phyloP scores from a whole-genome alignment of 2,888 invertebrate species.

The Drosophila melanocephala region DNA sequence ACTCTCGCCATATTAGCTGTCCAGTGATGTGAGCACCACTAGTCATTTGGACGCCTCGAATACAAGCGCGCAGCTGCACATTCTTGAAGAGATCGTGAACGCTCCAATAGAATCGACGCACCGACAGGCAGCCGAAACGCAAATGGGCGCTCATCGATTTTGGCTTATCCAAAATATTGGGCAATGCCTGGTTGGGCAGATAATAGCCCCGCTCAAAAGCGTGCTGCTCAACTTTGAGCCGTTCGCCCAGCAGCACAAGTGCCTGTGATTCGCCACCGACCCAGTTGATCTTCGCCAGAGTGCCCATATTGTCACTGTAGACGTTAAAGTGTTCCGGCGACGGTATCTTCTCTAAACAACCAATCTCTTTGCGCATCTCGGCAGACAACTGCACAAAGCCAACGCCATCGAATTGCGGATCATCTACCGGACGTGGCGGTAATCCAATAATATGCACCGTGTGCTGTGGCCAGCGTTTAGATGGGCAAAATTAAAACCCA shows the following conservation, averaged over 20 bases:
- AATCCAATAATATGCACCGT: conserved; percentile 88
- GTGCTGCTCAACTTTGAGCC: conserved; percentile 87
- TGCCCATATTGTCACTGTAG: conserved; percentile 85
- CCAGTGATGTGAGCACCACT: conserved; percentile 86
- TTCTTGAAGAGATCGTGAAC: conserved; percentile 88
- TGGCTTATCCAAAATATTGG: conserved; percentile 89
- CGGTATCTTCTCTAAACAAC: conserved; percentile 87
- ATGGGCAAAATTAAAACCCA: not conserved
- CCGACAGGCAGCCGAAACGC: conserved; percentile 90
- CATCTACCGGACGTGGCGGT: conserved; percentile 87
- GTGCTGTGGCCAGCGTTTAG: conserved; percentile 85
- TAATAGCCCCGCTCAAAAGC: conserved; percentile 87
- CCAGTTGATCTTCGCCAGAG: conserved; percentile 86
- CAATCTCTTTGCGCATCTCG: conserved; percentile 86
- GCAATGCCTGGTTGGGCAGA: conserved; percentile 89
- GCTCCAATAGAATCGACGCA: conserved; percentile 90
- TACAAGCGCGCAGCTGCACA: conserved; percentile 86
- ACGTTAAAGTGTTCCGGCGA: conserved; percentile 88
- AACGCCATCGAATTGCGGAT: conserved; percentile 85
- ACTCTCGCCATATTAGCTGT: conserved; percentile 91
- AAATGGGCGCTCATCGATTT: conserved; percentile 90
- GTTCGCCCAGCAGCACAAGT: conserved; percentile 87
- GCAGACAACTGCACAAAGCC: conserved; percentile 86
- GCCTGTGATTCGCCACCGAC: conserved; percentile 89
- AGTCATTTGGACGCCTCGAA: conserved; percentile 68